These are phyloP conservation scores for Anolis apletophallus DNA, from an alignment of 2,797 vertebrate species.

Conservation along the genomic window DNA sequence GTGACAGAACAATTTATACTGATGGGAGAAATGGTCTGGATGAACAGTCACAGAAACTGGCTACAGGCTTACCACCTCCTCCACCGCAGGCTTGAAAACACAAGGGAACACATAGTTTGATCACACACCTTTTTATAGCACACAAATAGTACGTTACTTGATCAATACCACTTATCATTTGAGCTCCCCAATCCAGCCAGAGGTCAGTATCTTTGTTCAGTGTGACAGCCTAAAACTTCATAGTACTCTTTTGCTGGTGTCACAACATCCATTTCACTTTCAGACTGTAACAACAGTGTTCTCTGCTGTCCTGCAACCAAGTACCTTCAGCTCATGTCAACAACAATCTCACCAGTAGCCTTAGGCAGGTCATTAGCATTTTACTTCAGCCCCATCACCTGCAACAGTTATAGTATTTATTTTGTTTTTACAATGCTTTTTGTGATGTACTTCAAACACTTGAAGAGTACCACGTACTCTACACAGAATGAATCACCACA, in stretches of 20 bases:
- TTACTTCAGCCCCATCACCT: background rate
- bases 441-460: background rate
- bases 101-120: constrained; percentile 86
- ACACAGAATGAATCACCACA: background rate
- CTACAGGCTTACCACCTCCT: constrained; percentile 94
- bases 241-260: background rate
- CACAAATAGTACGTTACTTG: constrained; percentile 4
- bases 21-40: constrained; percentile 70
- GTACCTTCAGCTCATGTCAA: background rate
- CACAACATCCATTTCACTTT: background rate
- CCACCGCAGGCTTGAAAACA: constrained; percentile 95
- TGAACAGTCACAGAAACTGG: constrained; percentile 72
- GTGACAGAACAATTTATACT: constrained; percentile 62
- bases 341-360: background rate
- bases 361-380: background rate
- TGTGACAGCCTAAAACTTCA: background rate
- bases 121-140: background rate
- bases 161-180: background rate
- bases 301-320: background rate
- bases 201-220: background rate
- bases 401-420: background rate
- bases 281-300: background rate
- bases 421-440: background rate
- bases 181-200: background rate
- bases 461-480: background rate